Evolutionary conservation across 92 coral and sea anemone genomes (phyloP).

Genomic region (Bergia puertoricense): DNA sequence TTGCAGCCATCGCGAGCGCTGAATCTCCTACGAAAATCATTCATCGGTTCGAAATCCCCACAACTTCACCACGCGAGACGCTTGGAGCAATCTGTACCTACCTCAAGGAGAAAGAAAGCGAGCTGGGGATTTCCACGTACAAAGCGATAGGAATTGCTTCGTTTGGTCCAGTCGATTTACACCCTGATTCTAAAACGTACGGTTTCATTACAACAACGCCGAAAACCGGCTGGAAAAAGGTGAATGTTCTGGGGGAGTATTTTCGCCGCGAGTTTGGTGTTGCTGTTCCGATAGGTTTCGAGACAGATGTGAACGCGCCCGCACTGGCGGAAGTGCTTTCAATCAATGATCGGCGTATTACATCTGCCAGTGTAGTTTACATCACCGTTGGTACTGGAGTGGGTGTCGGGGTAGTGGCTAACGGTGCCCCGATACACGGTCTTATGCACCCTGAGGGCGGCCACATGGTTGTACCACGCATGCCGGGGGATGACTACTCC

Average conservation of each 20-base stretch:
- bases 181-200: constrained; percentile 68
- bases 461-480: constrained; percentile 77
- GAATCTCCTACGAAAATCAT: constrained; percentile 59
- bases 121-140: constrained; percentile 50
- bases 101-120: constrained; percentile 58
- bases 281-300: constrained; percentile 69
- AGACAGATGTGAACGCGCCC: constrained; percentile 92
- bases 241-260: constrained; percentile 63
- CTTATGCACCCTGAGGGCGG: constrained; percentile 95
- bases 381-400: constrained; percentile 94
- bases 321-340: constrained; percentile 75
- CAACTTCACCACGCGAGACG: constrained; percentile 65
- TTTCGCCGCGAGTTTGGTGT: constrained; percentile 66
- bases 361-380: constrained; percentile 66
- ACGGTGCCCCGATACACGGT: constrained; percentile 89
- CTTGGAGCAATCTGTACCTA: constrained; percentile 53
- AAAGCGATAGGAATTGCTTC: constrained; percentile 86
- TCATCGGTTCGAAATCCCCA: constrained; percentile 62
- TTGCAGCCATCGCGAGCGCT: constrained; percentile 79
- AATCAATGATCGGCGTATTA: constrained; percentile 7
- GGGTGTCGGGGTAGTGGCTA: constrained; percentile 82
- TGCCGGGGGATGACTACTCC: constrained; percentile 79
- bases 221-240: constrained; percentile 76
- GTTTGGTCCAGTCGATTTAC: constrained; percentile 91
- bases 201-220: constrained; percentile 90